phyloP scores from a whole-genome alignment of 2,113 vertebrate species.

The Ardeotis arabs region DNA sequence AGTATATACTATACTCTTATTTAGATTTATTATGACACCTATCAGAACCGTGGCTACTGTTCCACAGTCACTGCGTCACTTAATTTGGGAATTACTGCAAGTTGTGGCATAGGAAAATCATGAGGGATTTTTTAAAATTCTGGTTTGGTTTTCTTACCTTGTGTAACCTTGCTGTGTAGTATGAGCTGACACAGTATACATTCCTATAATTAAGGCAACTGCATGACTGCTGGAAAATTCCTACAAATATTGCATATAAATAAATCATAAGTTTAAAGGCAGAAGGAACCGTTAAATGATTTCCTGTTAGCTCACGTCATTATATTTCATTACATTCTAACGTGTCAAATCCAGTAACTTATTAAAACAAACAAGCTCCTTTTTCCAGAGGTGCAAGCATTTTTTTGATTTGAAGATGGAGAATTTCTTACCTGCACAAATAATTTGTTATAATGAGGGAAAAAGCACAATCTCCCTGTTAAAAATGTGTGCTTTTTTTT shows the following conservation, averaged over 20 bases:
- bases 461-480: neutral
- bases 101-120: neutral
- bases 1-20: neutral
- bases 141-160: neutral
- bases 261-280: neutral
- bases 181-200: neutral
- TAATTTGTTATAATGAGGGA: neutral
- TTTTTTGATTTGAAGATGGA: neutral
- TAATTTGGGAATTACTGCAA: neutral
- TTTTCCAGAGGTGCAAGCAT: neutral
- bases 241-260: neutral
- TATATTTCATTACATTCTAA: neutral
- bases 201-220: neutral
- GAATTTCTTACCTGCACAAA: neutral
- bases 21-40: neutral
- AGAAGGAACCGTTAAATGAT: neutral
- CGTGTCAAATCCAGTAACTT: neutral
- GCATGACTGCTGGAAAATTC: neutral
- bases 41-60: neutral
- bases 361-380: neutral
- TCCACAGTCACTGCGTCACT: neutral
- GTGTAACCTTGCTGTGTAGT: neutral
- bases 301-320: neutral
- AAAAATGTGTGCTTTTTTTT: neutral
- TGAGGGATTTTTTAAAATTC: neutral